Evolutionary conservation across 1,140 invertebrate species (phyloP).

Genomic region (Gyrodactylus bullatarudis): DNA sequence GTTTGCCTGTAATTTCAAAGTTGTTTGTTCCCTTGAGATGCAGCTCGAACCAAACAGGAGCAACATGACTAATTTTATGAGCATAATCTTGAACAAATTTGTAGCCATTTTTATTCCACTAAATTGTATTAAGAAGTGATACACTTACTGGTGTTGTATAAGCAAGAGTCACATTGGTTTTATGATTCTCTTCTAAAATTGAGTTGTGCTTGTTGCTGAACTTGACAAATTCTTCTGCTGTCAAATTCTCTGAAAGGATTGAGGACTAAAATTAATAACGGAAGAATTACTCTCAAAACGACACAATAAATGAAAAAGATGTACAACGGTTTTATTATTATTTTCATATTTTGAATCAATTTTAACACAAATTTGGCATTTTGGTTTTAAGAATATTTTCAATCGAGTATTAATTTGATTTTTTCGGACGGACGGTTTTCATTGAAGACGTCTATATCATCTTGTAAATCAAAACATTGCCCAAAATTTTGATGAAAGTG

Average conservation of each 20-base stretch:
- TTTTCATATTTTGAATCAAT: too few relatives aligned
- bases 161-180: neutral
- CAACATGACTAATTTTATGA: neutral
- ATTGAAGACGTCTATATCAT: too few relatives aligned
- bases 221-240: neutral
- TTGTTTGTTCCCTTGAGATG: neutral
- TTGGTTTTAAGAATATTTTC: too few relatives aligned
- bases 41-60: neutral
- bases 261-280: neutral
- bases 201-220: neutral
- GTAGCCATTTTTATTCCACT: neutral
- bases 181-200: neutral
- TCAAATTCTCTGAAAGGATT: neutral
- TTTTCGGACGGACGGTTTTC: too few relatives aligned
- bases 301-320: too few relatives aligned
- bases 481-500: too few relatives aligned
- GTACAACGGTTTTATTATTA: too few relatives aligned
- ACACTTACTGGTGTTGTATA: neutral
- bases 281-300: too few relatives aligned
- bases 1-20: neutral
- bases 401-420: too few relatives aligned
- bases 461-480: too few relatives aligned
- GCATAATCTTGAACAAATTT: neutral
- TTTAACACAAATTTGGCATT: too few relatives aligned
- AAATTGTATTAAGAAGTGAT: neutral